Evolutionary conservation across 2,888 invertebrate species (phyloP).

Genomic region (Brachyopa scutellaris): DNA sequence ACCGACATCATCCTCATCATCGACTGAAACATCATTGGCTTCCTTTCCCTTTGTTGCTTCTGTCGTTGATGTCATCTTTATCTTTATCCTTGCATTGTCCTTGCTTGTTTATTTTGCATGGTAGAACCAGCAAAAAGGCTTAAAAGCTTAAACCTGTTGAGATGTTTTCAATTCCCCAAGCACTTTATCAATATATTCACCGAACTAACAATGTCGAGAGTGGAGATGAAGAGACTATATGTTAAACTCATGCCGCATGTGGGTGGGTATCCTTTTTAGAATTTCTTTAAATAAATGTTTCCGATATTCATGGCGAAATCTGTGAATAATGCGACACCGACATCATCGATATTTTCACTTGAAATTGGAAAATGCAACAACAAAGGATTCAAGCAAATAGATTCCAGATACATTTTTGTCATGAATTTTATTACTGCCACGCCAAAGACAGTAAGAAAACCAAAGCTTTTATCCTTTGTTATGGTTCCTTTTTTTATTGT

Average conservation of each 20-base stretch:
- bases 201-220: background rate
- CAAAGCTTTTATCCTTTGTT: conserved; percentile 1
- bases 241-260: background rate
- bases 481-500: background rate
- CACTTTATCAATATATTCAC: conserved; percentile 79
- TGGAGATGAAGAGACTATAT: background rate
- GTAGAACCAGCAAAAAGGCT: conserved; percentile 56
- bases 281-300: conserved; percentile 32
- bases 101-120: conserved; percentile 46
- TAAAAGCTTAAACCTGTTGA: conserved; percentile 82
- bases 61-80: conserved; percentile 38
- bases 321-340: conserved; percentile 46
- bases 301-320: conserved; percentile 36
- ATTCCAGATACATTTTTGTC: background rate
- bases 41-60: conserved; percentile 29
- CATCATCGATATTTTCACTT: conserved; percentile 23
- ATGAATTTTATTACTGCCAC: conserved; percentile 21
- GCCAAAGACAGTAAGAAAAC: background rate
- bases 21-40: conserved; percentile 29
- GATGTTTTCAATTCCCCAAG: conserved; percentile 81
- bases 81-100: conserved; percentile 40
- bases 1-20: conserved; percentile 15
- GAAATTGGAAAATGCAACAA: conserved; percentile 27
- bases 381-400: conserved; percentile 23
- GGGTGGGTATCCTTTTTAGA: conserved; percentile 13